Percentiles rank a stretch among this genome's conserved stretches.
Evolutionary conservation across 2,888 invertebrate species (phyloP).

Genomic region (Acrobasis suavella): DNA sequence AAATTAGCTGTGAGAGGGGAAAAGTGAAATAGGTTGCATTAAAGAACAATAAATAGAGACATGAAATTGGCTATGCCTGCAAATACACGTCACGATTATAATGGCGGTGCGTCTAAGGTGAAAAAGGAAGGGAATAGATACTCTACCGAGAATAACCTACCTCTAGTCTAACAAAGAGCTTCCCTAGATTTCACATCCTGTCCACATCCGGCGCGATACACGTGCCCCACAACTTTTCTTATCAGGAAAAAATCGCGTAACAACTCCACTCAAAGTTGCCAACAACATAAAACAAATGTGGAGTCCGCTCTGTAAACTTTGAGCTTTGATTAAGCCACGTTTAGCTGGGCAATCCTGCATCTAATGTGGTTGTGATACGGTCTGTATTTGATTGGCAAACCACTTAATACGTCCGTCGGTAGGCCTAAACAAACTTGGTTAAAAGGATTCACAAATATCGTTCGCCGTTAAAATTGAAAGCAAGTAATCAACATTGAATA

Average conservation of each 20-base stretch:
- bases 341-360: conserved; percentile 3
- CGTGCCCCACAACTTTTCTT: conserved; percentile 13
- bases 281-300: conserved; percentile 30
- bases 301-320: conserved; percentile 33
- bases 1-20: too few relatives aligned
- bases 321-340: conserved; percentile 39
- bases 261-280: conserved; percentile 29
- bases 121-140: not conserved
- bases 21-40: too few relatives aligned
- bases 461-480: conserved; percentile 36
- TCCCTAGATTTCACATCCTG: not conserved
- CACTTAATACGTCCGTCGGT: not conserved
- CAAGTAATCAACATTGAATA: conserved; percentile 28
- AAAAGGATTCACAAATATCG: conserved; percentile 42
- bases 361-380: not conserved
- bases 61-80: too few relatives aligned
- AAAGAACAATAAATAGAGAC: too few relatives aligned
- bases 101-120: too few relatives aligned
- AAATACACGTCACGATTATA: too few relatives aligned
- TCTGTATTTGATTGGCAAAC: not conserved
- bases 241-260: conserved; percentile 28
- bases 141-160: not conserved
- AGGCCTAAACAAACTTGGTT: conserved; percentile 33
- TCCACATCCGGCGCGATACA: conserved; percentile 7
- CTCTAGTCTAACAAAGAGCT: not conserved